Conservation (phyloP, 2,888 invertebrate genomes). For the Lasioglossum oenotherae region DNA sequence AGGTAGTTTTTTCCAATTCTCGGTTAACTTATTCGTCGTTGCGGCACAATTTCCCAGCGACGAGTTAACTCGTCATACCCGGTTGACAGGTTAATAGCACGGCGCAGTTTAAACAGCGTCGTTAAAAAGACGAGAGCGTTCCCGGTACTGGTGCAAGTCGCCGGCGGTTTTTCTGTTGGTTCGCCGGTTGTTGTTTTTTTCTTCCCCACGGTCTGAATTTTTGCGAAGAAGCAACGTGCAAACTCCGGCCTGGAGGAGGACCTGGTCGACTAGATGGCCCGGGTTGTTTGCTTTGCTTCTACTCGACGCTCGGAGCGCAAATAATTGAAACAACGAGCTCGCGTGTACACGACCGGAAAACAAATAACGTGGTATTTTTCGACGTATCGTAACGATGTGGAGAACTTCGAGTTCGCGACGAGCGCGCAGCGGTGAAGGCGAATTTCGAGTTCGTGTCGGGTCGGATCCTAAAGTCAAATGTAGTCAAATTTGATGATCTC, state of each 20-base stretch:
- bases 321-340: conserved; percentile 26
- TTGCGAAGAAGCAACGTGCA: background rate
- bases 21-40: background rate
- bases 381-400: conserved; percentile 10
- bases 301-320: conserved; percentile 35
- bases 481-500: background rate
- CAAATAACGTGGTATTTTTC: conserved; percentile 44
- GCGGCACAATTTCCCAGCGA: background rate
- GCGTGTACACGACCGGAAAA: conserved; percentile 32
- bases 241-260: background rate
- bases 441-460: background rate
- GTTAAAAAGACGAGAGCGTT: background rate
- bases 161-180: background rate
- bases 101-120: background rate
- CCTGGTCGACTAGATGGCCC: background rate
- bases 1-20: background rate
- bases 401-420: background rate
- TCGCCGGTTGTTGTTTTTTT: background rate
- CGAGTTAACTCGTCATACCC: conserved; percentile 3
- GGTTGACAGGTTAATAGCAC: conserved; percentile 5
- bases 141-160: background rate
- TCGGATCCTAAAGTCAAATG: too few relatives aligned
- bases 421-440: background rate
- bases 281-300: conserved; percentile 27
- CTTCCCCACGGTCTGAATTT: background rate